phyloP scores from a whole-genome alignment of 2,797 vertebrate species.

The Ataeniobius toweri region DNA sequence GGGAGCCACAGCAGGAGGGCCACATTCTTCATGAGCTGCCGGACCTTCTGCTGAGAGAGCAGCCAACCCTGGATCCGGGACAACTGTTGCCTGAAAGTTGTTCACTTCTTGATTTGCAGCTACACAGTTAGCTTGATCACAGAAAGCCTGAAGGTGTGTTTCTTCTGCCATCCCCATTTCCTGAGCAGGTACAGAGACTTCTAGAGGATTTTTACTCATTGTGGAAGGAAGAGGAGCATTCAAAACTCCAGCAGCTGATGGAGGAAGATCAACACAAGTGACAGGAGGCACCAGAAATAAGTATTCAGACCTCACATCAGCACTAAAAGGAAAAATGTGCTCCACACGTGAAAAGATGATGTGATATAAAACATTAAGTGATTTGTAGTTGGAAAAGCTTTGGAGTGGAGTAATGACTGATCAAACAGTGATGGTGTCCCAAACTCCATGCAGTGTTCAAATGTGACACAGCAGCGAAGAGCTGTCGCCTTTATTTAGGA shows the following conservation, averaged over 20 bases:
- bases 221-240: slow-evolving; percentile 56
- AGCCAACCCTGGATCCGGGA: slow-evolving; percentile 16
- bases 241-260: slow-evolving; percentile 63
- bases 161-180: slow-evolving; percentile 32
- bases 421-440: background rate
- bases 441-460: slow-evolving; percentile 18
- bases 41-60: slow-evolving; percentile 27
- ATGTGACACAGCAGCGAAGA: slow-evolving; percentile 3
- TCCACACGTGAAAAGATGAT: slow-evolving; percentile 39
- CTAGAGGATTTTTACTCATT: slow-evolving; percentile 59
- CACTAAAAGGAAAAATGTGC: slow-evolving; percentile 35
- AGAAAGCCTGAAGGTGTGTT: slow-evolving; percentile 22
- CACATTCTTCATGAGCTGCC: slow-evolving; percentile 32
- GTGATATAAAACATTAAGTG: slow-evolving; percentile 19
- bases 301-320: slow-evolving; percentile 10
- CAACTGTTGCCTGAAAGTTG: slow-evolving; percentile 15
- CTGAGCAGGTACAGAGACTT: slow-evolving; percentile 36
- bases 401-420: background rate
- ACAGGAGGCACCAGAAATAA: slow-evolving; percentile 33
- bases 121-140: slow-evolving; percentile 54
- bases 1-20: slow-evolving; percentile 13
- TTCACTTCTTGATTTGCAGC: slow-evolving; percentile 34
- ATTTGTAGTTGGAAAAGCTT: background rate
- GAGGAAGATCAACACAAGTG: slow-evolving; percentile 51
- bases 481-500: background rate